A percentile compares a stretch with the other conserved stretches of the same genome.
phyloP scores from a whole-genome alignment of 2,888 invertebrate genomes.

The Alentia gelatinosa region DNA sequence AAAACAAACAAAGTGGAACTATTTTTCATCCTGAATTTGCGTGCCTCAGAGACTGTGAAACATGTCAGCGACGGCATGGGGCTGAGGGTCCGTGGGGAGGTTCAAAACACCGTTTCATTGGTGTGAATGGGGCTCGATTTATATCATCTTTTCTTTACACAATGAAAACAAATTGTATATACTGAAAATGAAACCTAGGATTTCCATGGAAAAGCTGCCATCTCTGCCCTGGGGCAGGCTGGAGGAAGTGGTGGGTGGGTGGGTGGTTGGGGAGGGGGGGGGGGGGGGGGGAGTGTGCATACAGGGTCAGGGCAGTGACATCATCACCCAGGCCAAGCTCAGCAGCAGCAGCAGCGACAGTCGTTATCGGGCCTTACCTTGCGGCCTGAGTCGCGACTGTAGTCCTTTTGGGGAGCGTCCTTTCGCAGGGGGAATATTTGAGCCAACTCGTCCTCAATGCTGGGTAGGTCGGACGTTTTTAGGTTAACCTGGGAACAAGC shows the following conservation, averaged over 20 bases:
- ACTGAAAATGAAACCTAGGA: too few species aligned
- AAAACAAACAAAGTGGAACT: too few species aligned
- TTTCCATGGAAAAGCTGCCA: too few species aligned
- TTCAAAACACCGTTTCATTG: too few species aligned
- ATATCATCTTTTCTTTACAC: too few species aligned
- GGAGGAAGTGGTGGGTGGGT: not conserved
- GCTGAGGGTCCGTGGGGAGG: too few species aligned
- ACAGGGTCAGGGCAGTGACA: not conserved
- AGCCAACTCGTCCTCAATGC: constrained; percentile 78
- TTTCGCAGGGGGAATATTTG: constrained; percentile 74
- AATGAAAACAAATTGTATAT: too few species aligned
- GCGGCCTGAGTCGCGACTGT: constrained; percentile 67
- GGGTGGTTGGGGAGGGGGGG: not conserved
- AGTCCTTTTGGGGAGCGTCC: constrained; percentile 61
- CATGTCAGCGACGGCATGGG: too few species aligned
- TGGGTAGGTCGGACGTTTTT: constrained; percentile 73
- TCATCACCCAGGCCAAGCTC: not conserved
- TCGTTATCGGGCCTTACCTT: constrained; percentile 53
- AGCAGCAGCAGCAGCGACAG: not conserved
- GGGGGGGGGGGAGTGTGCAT: not conserved
- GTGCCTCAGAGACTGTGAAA: too few species aligned
- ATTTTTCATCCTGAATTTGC: too few species aligned
- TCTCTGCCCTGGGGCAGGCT: too few species aligned
- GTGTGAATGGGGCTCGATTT: too few species aligned
- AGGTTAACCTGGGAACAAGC: constrained; percentile 53